Evolutionary conservation across 2,113 vertebrate genomes (phyloP), one percentile per base, ranked within the genome.

Genomic region (Tamias sibiricus): DNA sequence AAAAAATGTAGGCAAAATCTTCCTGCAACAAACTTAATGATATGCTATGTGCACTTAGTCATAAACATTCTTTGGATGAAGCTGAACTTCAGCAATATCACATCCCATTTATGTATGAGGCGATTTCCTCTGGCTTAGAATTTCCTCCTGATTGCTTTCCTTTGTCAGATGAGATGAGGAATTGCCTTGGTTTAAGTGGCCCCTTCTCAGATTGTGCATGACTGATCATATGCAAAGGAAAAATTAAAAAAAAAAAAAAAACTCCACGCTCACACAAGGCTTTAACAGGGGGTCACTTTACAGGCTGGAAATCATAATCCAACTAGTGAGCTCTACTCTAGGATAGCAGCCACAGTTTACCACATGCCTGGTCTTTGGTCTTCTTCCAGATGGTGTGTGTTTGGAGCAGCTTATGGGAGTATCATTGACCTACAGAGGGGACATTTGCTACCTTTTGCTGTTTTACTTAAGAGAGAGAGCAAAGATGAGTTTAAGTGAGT

Each of bases 391-490:
- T 94, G 90, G 84, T 95, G 32, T 95, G 80, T 86, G 26, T 93
- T 97, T 94, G 82, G 90, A 72, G 57, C 71, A 87, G 75, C 90
- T 94, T 57, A 81, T 96, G 87, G 90, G 90, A 85, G 97, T n/a
- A 84, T 96, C 87, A 95, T 54, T 92, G 94, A 95, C 87, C 95
- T 62, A 76, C 22, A 16, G 74, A 84, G 69, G 32, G 20, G 76
- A 96, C 96, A 92, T 95, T 98, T 97, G 93, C 79, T 91, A 72
- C 82, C 54, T 87, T 92, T 84, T 96, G 95, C 94, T 97, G 86
- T 96, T 85, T 93, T 87, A 96, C 93, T 89, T 93, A 91, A 87
- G 81, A 92, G 52, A 92, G 52, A 68, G 32, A 81, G 32, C 66
- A 68, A 68, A 94, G 49, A 71, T 84, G 30, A 83, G 52, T 92